A percentile compares a stretch with the other conserved stretches of the same genome.
These are phyloP conservation scores for Rhegmatorhina hoffmannsi DNA, from an alignment of 2,113 vertebrate species.

Conservation along the genomic window DNA sequence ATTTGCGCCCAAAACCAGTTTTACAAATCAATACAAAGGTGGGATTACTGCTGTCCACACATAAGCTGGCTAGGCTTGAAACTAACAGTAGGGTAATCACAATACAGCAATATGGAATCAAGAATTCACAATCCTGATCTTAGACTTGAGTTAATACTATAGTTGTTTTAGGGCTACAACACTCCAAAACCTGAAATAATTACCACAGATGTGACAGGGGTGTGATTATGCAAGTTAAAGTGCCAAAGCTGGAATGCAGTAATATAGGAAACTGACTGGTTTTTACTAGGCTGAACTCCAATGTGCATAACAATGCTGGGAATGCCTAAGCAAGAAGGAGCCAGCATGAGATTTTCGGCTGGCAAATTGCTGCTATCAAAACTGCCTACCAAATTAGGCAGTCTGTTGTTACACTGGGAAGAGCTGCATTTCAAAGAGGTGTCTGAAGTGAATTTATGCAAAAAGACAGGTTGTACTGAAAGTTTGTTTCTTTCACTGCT, in stretches of 20 bases:
- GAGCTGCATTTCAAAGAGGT: not conserved
- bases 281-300: not conserved
- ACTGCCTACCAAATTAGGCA: not conserved
- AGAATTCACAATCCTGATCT: not conserved
- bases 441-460: conserved; percentile 2
- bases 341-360: not conserved
- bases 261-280: not conserved
- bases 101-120: not conserved
- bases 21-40: not conserved
- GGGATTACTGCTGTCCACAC: not conserved
- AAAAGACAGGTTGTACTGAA: not conserved
- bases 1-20: not conserved
- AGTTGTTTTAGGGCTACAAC: not conserved
- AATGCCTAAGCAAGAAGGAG: not conserved
- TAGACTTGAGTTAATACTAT: not conserved
- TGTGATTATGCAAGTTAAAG: not conserved
- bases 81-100: not conserved
- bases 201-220: not conserved
- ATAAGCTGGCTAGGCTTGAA: not conserved
- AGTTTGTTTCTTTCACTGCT: conserved; percentile 6
- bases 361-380: not conserved
- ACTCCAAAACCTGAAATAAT: not conserved
- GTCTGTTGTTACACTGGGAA: not conserved
- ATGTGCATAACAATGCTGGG: not conserved
- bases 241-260: not conserved